A percentile compares a stretch with the other conserved stretches of the same genome.
Evolutionary conservation across 2,113 vertebrate genomes (phyloP).

Genomic region (Channa argus): DNA sequence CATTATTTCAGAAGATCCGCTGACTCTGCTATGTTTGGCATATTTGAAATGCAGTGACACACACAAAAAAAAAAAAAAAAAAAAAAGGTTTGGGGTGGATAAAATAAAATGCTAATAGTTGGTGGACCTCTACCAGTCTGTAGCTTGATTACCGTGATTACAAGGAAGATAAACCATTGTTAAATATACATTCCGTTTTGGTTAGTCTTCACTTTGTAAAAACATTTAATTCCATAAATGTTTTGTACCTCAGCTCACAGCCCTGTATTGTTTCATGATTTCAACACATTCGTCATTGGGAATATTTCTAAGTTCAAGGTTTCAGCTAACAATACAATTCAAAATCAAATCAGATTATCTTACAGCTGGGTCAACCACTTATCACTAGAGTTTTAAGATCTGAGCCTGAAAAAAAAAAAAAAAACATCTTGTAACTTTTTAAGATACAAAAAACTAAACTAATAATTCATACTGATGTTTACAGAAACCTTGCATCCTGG

Average conservation of each 20-base stretch:
- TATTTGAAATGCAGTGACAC: slow-evolving; percentile 33
- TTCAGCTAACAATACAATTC: slow-evolving; percentile 6
- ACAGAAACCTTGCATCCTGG: neutral
- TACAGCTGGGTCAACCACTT: slow-evolving; percentile 2
- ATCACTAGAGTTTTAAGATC: no score
- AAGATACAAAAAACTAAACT: neutral
- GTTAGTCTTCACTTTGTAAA: slow-evolving; percentile 43
- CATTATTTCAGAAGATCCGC: slow-evolving; percentile 11
- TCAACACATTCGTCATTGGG: neutral
- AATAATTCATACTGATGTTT: neutral
- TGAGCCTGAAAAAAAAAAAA: no score
- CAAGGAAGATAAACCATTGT: no score
- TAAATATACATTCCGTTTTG: slow-evolving; percentile 1
- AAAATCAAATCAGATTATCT: slow-evolving; percentile 22
- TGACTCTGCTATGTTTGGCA: slow-evolving; percentile 16
- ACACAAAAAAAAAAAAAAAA: slow-evolving; percentile 16
- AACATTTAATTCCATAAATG: neutral
- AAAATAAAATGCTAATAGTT: neutral
- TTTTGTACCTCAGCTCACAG: slow-evolving; percentile 10
- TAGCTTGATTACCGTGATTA: slow-evolving; percentile 15
- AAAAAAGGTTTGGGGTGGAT: neutral
- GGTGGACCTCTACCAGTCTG: slow-evolving; percentile 31
- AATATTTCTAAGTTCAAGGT: neutral
- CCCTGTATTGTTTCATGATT: neutral
- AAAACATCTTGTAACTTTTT: neutral